Evolutionary conservation across 2,113 vertebrate genomes (phyloP).

Genomic region (Piaya cayana): DNA sequence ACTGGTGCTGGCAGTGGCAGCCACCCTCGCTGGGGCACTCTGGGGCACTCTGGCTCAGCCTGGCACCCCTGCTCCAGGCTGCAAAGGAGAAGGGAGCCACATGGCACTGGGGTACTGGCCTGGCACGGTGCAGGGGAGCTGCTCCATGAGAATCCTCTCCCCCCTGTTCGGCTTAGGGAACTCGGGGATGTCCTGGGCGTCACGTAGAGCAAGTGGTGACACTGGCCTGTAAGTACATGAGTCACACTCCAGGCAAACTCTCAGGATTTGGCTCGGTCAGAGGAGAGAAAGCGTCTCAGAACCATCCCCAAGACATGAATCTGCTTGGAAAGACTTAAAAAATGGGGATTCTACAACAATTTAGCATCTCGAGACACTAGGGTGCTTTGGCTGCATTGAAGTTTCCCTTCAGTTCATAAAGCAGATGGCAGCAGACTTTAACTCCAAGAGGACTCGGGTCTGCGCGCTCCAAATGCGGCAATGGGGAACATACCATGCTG

Average conservation of each 20-base stretch:
- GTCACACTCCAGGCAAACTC: not conserved
- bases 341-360: not conserved
- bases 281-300: not conserved
- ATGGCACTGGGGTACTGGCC: accelerated
- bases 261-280: not conserved
- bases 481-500: not conserved
- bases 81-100: not conserved
- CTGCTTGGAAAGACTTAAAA: not conserved
- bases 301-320: not conserved
- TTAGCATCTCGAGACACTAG: not conserved
- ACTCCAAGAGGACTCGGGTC: not conserved
- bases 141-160: accelerated
- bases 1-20: not conserved
- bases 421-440: not conserved
- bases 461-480: not conserved
- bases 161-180: not conserved
- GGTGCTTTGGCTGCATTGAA: not conserved
- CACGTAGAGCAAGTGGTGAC: not conserved
- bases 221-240: not conserved
- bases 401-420: not conserved
- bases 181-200: not conserved
- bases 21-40: not conserved
- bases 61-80: not conserved
- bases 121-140: not conserved
- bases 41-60: not conserved